Base-by-base conservation (phyloP, 2,888 invertebrate genomes). In the Athrips mouffetella region DNA sequence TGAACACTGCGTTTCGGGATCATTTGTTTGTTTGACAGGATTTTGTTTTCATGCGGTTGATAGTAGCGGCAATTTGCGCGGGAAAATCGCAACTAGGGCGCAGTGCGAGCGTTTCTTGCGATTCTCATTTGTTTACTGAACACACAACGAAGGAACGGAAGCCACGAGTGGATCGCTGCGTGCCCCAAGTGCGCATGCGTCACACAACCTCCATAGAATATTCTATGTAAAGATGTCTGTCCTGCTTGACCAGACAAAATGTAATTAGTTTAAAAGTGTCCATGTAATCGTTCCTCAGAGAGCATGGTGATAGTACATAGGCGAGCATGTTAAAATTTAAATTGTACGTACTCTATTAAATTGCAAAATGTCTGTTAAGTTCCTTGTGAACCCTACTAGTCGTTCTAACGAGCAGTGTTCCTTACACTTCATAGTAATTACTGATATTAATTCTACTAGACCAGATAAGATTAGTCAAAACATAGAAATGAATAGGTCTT, bases 121-220 rank as follows among this genome's bases (percentile, higher is more conserved):
- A 50, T 45, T 23, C 33, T 50, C 61, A 48, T 55, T 59, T 63
- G 62, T 64, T 62, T 63, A 64, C 64, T 64, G 57, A 48, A 50
- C 47, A 48, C 25, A 48, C 39, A 29, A 16, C 27, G 27, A 25
- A 37, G 27, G 21, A 25, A 33, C 27, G 31, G 40, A 45, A 37
- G 15, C 48, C 51, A 47, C 53, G 48, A 49, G 49, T 45, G 52
- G 52, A 39, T 41, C 25, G 16, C 40, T 47, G 41, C 49, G 45
- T 46, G 55, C 46, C 53, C 21, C n/a, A 27, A 8, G 30, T 37
- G 62, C 73, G 73, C 73, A 73, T 70, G 73, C 73, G 73, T 60
- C 42, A n/a, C 16, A 40, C 45, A 41, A 46, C 48, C 52, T 57
- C 60, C 65, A 63, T 64, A 62, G 55, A 66, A 70, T 66, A 67